Base-by-base conservation (phyloP, 2,797 vertebrate species). In the Sus cebifrons region DNA sequence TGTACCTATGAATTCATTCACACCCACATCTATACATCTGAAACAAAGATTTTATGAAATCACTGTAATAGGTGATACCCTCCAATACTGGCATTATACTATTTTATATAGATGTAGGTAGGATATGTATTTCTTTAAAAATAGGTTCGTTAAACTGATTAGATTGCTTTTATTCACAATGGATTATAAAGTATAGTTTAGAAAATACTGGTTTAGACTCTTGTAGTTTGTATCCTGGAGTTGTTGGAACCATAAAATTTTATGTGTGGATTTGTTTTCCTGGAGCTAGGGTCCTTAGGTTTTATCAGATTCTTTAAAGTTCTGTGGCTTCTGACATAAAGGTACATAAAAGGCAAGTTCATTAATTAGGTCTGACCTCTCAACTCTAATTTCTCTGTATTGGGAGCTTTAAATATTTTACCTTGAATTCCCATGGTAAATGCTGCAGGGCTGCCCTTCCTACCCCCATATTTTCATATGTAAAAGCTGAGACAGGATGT, bases 391-490 rank as follows among this genome's bases (percentile, higher is more conserved):
- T 83, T 54, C 17, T 79, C 27, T 71, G 2, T 82, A 36, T n/a
- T 78, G 18, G 64, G 18, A 71, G 10, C n/a, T 78, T 81, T 40
- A 70, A 81, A 44, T 85, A 86, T 78, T 94, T 96, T 90, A n/a
- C 71, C 11, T 90, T 84, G 18, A 93, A 88, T 81, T 95, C 27
- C 71, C 60, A 54, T 71, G 75, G 54, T 88, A 75, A 81, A 93
- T 91, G 36, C 27, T 88, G 7, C 23, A 89, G 15, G 18, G 17
- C 29, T 84, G 56, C 5, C 44, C 75, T 82, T 95, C 23, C 77
- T 92, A 77, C 68, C 52, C 67, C 20, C 1, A 7, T 54, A 78
- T 93, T 94, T 95, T 79, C 25, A 14, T 29, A 13, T 58, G 16
- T 74, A 60, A 73, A 87, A 92, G 14, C n/a, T 58, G 54, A 84